Base-by-base conservation (phyloP, 2,113 vertebrate genomes). In the Cavia porcellus region DNA sequence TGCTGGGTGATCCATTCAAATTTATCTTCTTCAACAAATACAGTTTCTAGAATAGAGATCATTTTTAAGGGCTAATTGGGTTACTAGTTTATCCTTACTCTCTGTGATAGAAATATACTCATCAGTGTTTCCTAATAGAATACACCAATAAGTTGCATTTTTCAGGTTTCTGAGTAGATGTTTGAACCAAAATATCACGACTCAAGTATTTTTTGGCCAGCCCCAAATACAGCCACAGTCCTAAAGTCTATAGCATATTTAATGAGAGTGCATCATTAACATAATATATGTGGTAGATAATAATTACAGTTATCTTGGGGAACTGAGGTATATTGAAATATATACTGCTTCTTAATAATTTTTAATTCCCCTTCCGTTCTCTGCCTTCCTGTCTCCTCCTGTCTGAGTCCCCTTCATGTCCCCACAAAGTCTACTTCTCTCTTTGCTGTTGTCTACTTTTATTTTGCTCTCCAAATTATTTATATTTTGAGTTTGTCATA, bases 181-280 rank as follows among this genome's bases (percentile, higher is more conserved):
- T 10, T 83, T 83, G 38, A 87, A 19, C 19, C 89, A 87, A 92
- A 90, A 92, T 75, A 61, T 70, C 64, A 84, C 13, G 77, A 50
- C 15, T 86, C 50, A 72, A 93, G 77, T 84, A 38, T 57, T 93
- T 92, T 92, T 92, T 70, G 52, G 75, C 9, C 28, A 85, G 47
- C 20, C 6, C 30, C 17, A 50, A 57, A 52, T 83, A 61, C 57
- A 93, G 72, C 42, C 15, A 38, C 89, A 11, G 59, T 85, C 38
- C 42, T 22, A 87, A 22, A 72, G 90, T 85, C 61, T 52, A 85
- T 50, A 59, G 14, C 22, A 25, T 74, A 19, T 93, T 35, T 85
- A 28, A 88, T 68, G 55, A 96, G 90, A 91, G 79, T 92, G 25
- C 32, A 7, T 42, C n/a, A 38, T 42, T 72, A 38, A 72, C 8